Evolutionary conservation across 2,888 invertebrate species (phyloP).

Genomic region (Eupithecia insigniata): DNA sequence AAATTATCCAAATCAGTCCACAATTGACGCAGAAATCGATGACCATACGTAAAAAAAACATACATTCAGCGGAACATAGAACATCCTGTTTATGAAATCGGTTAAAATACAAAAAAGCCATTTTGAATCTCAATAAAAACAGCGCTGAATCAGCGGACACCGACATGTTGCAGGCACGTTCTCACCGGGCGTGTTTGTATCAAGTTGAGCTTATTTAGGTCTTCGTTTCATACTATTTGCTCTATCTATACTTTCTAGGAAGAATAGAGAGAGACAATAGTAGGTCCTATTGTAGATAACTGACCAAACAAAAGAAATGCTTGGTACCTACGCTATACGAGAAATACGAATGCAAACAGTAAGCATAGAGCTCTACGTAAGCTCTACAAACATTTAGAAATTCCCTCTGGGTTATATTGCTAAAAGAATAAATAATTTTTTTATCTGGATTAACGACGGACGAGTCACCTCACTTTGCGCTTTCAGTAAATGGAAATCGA

Average conservation of each 20-base stretch:
- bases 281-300: no score
- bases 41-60: no score
- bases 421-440: not conserved
- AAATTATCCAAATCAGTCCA: no score
- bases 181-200: constrained; percentile 50
- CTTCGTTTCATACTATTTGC: constrained; percentile 36
- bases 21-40: no score
- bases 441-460: constrained; percentile 35
- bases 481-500: constrained; percentile 38
- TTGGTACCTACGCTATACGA: not conserved
- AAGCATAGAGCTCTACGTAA: not conserved
- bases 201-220: constrained; percentile 60
- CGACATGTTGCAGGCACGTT: constrained; percentile 21
- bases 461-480: constrained; percentile 6
- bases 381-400: not conserved
- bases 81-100: no score
- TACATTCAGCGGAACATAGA: no score
- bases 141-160: constrained; percentile 13
- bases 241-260: not conserved
- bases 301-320: not conserved
- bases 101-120: not conserved
- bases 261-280: no score
- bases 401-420: not conserved
- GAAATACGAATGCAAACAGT: not conserved
- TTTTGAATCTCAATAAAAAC: not conserved